phyloP scores from a whole-genome alignment of 2,888 invertebrate species.

The Cacoxenus indagator region DNA sequence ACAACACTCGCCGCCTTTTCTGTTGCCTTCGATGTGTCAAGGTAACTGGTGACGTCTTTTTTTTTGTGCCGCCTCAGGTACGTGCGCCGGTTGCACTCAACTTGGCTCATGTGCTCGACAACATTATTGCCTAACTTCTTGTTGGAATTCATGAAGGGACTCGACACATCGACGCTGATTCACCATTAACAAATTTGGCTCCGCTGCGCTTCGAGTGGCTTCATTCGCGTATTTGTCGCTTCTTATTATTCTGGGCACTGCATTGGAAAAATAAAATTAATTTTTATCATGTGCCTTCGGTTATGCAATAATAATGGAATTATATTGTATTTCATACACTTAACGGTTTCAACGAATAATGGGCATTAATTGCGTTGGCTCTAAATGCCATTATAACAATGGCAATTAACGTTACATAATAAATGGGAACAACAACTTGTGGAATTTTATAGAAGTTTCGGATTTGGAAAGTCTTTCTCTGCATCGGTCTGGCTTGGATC shows the following conservation, averaged over 20 bases:
- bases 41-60: slow-evolving; percentile 66
- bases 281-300: slow-evolving; percentile 26
- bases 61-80: slow-evolving; percentile 30
- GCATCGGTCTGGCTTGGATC: no score
- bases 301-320: slow-evolving; percentile 49
- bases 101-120: neutral
- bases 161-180: slow-evolving; percentile 36
- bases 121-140: slow-evolving; percentile 52
- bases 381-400: slow-evolving; percentile 41
- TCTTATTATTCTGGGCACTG: slow-evolving; percentile 57
- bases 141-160: slow-evolving; percentile 61
- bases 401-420: neutral
- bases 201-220: neutral
- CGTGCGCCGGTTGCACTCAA: slow-evolving; percentile 17
- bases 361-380: slow-evolving; percentile 13
- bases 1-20: slow-evolving; percentile 29
- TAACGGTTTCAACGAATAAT: slow-evolving; percentile 10
- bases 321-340: neutral
- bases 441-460: no score
- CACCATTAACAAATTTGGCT: slow-evolving; percentile 33
- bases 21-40: slow-evolving; percentile 52
- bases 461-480: no score
- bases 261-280: slow-evolving; percentile 61
- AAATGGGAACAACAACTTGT: no score
- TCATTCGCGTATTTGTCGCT: neutral